phyloP scores from a whole-genome alignment of 2,888 invertebrate genomes.

The Entomobrya proxima region DNA sequence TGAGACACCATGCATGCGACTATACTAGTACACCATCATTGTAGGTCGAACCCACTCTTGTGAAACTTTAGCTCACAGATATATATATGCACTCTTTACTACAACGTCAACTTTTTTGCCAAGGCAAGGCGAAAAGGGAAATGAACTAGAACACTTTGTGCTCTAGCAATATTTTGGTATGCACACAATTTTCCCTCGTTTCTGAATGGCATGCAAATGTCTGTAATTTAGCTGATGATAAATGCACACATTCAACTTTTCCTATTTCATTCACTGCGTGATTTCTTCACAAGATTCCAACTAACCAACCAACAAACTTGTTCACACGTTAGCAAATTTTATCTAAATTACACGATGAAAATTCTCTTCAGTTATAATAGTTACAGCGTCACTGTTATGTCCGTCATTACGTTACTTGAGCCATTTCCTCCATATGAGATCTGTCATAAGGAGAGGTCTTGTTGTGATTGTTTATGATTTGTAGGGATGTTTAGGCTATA shows the following conservation, averaged over 20 bases:
- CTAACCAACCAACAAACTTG: not conserved
- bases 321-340: not conserved
- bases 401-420: not conserved
- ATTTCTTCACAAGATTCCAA: not conserved
- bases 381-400: not conserved
- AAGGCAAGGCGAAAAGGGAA: slow-evolving; percentile 21
- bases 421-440: slow-evolving; percentile 17
- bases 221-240: slow-evolving; percentile 7
- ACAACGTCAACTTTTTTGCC: not conserved
- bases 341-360: not conserved
- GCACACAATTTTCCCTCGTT: not conserved
- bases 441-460: not conserved
- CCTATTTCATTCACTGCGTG: not conserved
- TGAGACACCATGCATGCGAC: not conserved
- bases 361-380: not conserved
- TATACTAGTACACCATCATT: too few species aligned
- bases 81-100: not conserved
- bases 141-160: slow-evolving; percentile 25
- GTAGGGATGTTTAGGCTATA: not conserved
- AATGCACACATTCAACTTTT: slow-evolving; percentile 26
- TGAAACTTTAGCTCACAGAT: not conserved
- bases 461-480: too few species aligned
- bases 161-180: not conserved
- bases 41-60: too few species aligned
- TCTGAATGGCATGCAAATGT: slow-evolving; percentile 25